Evolutionary conservation across 2,797 vertebrate species (phyloP), one percentile per base, ranked within the genome.

Genomic region (Poecilia gillii): DNA sequence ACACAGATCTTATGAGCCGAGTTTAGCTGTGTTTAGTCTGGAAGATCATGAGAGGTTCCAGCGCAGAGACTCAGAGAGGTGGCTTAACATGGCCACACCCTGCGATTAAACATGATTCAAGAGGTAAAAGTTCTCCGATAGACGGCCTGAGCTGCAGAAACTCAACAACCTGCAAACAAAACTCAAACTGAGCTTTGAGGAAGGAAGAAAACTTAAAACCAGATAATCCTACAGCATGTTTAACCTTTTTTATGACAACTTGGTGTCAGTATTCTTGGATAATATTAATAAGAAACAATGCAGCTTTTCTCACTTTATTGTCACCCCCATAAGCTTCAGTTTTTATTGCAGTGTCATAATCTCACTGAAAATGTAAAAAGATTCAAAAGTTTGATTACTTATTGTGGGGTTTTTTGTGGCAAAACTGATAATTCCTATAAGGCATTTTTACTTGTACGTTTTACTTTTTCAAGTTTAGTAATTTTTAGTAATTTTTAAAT

Each of bases 61-160:
- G 45, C 1, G 33, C 46, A 70, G 77, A 79, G 36, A 79, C 75
- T 84, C 75, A 73, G 46, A 85, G 62, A 74, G 76, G 70, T 45
- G 84, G 77, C 80, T 76, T 47, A 62, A 80, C 77, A 74, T 72
- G 74, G 45, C 78, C 83, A 85, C 89, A 87, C 84, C 87, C 87
- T 72, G 82, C 72, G 5, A 85, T 91, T 87, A 87, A 83, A 72
- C 43, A 3, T 78, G 84, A 88, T 79, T 82, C 76, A 72, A 25
- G 59, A 72, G 39, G 43, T 14, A 72, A 73, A 45, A 0, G 25
- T 36, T n/a, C 46, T 70, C 25, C 41, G 72, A 73, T n/a, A 33
- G 66, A 14, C 33, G n/a, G 47, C 71, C 13, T 0, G 80, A 79
- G 71, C 83, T 25, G 75, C 71, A 0, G 41, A 53, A 55, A 73